Conservation (phyloP, 2,113 vertebrate species). For the Dendropsophus ebraccatus region DNA sequence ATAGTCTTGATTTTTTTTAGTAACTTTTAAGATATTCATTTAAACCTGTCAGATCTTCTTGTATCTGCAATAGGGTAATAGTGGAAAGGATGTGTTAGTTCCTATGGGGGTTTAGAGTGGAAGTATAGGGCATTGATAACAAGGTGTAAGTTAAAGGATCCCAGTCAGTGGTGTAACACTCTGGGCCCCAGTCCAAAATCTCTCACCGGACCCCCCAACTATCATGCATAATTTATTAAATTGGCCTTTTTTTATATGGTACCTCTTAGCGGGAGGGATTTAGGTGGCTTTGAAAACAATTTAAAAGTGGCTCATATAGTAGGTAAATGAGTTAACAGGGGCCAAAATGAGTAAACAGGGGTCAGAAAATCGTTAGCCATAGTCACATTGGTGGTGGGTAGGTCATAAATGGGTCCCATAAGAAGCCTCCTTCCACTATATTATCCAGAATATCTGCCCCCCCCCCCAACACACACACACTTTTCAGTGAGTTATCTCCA, state of each 20-base stretch:
- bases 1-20: slow-evolving; percentile 4
- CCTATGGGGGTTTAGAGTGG: not conserved
- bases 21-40: slow-evolving; percentile 27
- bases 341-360: no score
- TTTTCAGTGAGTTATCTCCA: no score
- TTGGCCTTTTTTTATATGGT: not conserved
- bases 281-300: no score
- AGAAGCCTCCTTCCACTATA: no score
- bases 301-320: no score
- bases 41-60: not conserved
- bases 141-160: not conserved
- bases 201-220: not conserved
- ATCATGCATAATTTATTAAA: not conserved
- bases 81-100: not conserved
- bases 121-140: not conserved
- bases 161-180: not conserved
- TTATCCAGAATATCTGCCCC: no score
- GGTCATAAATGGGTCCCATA: no score
- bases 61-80: not conserved
- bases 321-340: no score
- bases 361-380: no score
- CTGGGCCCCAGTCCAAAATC: not conserved
- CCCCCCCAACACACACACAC: no score
- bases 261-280: no score
- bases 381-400: no score